Evolutionary conservation across 2,113 vertebrate species (phyloP), one percentile per base, ranked within the genome.

Genomic region (Hippocampus comes): DNA sequence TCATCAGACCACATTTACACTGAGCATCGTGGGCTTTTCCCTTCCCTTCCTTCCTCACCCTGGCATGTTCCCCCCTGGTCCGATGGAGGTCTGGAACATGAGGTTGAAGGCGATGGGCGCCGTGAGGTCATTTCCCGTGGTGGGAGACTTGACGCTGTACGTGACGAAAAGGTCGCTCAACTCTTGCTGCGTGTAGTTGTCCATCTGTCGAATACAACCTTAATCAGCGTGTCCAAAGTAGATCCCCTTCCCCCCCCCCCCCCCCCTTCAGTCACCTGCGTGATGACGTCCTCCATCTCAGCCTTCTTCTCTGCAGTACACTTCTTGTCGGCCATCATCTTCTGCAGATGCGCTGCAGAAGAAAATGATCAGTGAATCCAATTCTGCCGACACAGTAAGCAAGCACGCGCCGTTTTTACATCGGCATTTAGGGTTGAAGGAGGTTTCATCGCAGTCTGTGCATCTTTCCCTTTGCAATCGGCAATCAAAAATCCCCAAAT

Each of bases 31-130:
- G 1, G 9, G 10, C 3, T 6, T 59, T 46, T 15, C 21, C 21
- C 5, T 43, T 43, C n/a, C 23, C 23, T n/a, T 8, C 9, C 9
- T 7, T 30, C 12, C 59, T n/a, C 84, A 99, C 96, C 97, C 97
- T 77, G 95, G 87, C 96, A 96, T 99, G 84, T 97, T 98, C 59
- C 97, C 97, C 74, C 96, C 95, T 14, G 97, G 96, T 17, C 97
- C 97, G 53, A 99, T 99, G 88, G 96, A 98, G 25, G 97, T 99
- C 92, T 96, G 94, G 89, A 99, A 99, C 97, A 99, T 99, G 81
- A 99, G 92, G 87, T 99, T 99, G 91, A 99, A 99, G 75, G 95
- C 92, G 72, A 96, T 94, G 2, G 97, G 97, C 77, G 96, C 84
- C 1, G 94, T 94, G 41, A 99, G 93, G 79, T 99, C 96, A 81